These are phyloP conservation scores for Pseudochirops cupreus DNA, from an alignment of 2,797 vertebrate genomes.

Conservation along the genomic window DNA sequence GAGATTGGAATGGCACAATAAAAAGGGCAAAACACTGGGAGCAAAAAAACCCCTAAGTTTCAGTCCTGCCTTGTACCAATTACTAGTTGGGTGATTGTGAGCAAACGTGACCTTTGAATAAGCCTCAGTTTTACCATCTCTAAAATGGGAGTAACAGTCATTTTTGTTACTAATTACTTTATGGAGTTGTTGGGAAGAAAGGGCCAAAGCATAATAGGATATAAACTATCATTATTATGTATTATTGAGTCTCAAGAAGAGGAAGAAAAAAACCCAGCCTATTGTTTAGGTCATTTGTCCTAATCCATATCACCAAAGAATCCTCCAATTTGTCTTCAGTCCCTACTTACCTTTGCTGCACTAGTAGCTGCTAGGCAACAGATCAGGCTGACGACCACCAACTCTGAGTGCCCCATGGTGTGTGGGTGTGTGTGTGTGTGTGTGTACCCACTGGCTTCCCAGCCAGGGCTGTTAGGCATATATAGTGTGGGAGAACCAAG, in stretches of 20 bases:
- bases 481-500: slow-evolving; percentile 39
- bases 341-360: slow-evolving; percentile 84
- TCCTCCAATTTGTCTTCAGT: background rate
- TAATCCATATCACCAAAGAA: background rate
- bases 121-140: slow-evolving; percentile 10
- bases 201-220: background rate
- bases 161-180: background rate
- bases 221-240: background rate
- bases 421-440: background rate
- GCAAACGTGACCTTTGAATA: background rate
- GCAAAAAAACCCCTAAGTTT: background rate
- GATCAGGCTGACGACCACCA: slow-evolving; percentile 73
- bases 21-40: background rate
- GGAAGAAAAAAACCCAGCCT: background rate
- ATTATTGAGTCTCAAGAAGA: background rate
- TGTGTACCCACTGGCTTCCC: background rate
- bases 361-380: slow-evolving; percentile 78
- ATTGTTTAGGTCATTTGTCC: background rate
- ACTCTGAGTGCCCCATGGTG: slow-evolving; percentile 82
- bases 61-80: background rate
- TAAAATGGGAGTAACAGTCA: background rate
- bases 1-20: background rate
- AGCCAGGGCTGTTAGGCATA: background rate
- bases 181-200: background rate
- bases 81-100: background rate